These are phyloP conservation scores for Ophion ventricosus DNA, from an alignment of 2,888 invertebrate species.

Conservation along the genomic window DNA sequence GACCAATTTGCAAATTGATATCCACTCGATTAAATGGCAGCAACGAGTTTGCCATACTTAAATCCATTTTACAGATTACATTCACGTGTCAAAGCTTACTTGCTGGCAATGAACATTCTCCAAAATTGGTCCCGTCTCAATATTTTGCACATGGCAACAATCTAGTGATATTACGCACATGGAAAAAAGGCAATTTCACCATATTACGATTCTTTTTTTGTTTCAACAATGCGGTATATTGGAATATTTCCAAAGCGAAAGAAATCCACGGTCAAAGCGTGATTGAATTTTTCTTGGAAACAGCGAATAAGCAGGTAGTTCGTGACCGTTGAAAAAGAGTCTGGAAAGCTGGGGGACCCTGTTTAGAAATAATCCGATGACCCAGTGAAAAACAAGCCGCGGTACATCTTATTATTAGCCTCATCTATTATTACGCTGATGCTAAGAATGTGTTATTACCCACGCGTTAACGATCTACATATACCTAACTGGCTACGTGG, in stretches of 20 bases:
- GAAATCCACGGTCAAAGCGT: neutral
- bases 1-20: no score
- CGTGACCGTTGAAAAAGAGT: neutral
- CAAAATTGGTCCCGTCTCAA: no score
- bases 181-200: no score
- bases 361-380: conserved; percentile 29
- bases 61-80: no score
- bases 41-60: neutral
- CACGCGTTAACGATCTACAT: conserved; percentile 45
- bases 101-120: no score
- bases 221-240: neutral
- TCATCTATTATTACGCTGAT: conserved; percentile 32
- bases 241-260: neutral
- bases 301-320: neutral
- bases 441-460: conserved; percentile 39
- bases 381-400: conserved; percentile 36
- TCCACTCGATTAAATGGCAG: neutral
- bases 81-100: no score
- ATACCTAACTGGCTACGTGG: neutral
- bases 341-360: neutral
- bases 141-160: no score
- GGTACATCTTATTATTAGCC: conserved; percentile 37
- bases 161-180: no score
- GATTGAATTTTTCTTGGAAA: neutral
- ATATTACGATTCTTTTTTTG: neutral